Percentiles rank a stretch among this genome's conserved stretches.
phyloP scores from a whole-genome alignment of 2,888 invertebrate species.

The Lasioglossum villosulum region DNA sequence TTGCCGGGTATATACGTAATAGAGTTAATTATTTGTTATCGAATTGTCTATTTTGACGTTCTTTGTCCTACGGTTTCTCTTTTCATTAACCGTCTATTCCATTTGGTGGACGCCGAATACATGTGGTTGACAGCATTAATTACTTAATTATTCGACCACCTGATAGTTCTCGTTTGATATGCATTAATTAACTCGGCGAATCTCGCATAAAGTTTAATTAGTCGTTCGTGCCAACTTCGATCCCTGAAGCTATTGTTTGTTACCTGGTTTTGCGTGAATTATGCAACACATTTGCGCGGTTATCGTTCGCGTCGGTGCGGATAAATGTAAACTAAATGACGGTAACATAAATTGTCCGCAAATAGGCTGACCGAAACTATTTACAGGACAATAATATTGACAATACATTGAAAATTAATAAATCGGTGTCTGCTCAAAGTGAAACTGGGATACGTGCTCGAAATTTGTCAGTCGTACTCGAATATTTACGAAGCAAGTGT shows the following conservation, averaged over 20 bases:
- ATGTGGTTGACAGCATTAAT: constrained; percentile 60
- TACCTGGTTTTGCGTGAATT: constrained; percentile 49
- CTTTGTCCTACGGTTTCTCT: not conserved
- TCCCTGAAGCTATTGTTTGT: constrained; percentile 50
- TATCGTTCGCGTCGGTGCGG: not conserved
- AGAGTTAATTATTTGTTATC: not conserved
- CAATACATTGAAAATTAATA: not conserved
- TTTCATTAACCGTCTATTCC: not conserved
- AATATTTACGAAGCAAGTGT: too few relatives aligned
- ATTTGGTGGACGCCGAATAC: not conserved
- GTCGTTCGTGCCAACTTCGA: constrained; percentile 31
- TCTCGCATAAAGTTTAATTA: constrained; percentile 63
- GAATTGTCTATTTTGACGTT: not conserved
- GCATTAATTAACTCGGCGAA: constrained; percentile 60
- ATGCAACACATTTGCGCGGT: constrained; percentile 26
- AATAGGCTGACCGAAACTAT: not conserved
- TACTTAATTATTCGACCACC: constrained; percentile 47
- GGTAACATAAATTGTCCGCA: not conserved
- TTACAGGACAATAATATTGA: not conserved
- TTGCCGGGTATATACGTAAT: not conserved
- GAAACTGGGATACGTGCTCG: not conserved
- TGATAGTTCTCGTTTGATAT: constrained; percentile 47
- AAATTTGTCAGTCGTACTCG: not conserved
- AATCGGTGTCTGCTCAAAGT: not conserved
- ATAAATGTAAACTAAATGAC: not conserved